Percentiles rank a stretch among this genome's conserved stretches.
Conservation (phyloP, 2,113 vertebrate species). For the Atractosteus spatula region DNA sequence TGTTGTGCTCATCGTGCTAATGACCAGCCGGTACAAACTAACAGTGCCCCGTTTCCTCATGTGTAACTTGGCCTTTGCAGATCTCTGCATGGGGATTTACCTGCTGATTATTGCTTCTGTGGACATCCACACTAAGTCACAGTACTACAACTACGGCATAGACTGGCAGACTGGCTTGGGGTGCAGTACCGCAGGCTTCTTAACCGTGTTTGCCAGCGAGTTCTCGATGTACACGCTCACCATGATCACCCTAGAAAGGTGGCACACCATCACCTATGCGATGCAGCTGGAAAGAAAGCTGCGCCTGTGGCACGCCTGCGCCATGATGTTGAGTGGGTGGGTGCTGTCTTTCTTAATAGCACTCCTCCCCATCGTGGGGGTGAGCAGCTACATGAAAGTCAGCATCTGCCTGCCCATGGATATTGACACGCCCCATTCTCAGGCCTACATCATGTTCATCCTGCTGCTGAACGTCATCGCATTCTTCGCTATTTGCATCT, state of each 20-base stretch:
- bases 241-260: conserved; percentile 88
- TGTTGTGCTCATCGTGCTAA: conserved; percentile 77
- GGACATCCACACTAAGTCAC: conserved; percentile 79
- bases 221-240: conserved; percentile 91
- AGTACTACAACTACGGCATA: conserved; percentile 89
- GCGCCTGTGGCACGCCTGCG: conserved; percentile 77
- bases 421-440: conserved; percentile 74
- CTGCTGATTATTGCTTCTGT: conserved; percentile 84
- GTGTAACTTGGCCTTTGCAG: conserved; percentile 94
- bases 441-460: conserved; percentile 80
- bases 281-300: conserved; percentile 85
- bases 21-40: conserved; percentile 82
- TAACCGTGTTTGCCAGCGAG: conserved; percentile 93
- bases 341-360: conserved; percentile 77
- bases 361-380: conserved; percentile 77
- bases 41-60: conserved; percentile 94
- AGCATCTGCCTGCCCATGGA: conserved; percentile 98
- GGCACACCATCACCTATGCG: conserved; percentile 94
- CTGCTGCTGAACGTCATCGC: conserved; percentile 86
- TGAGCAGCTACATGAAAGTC: conserved; percentile 94
- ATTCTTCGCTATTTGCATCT: conserved; percentile 82
- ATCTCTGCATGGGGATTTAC: conserved; percentile 94
- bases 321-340: conserved; percentile 83
- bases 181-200: conserved; percentile 83
- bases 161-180: conserved; percentile 90